Percentiles rank a stretch among this genome's conserved stretches.
These are phyloP conservation scores for Crocuta crocuta DNA, from an alignment of 2,113 vertebrate species.

Conservation along the genomic window DNA sequence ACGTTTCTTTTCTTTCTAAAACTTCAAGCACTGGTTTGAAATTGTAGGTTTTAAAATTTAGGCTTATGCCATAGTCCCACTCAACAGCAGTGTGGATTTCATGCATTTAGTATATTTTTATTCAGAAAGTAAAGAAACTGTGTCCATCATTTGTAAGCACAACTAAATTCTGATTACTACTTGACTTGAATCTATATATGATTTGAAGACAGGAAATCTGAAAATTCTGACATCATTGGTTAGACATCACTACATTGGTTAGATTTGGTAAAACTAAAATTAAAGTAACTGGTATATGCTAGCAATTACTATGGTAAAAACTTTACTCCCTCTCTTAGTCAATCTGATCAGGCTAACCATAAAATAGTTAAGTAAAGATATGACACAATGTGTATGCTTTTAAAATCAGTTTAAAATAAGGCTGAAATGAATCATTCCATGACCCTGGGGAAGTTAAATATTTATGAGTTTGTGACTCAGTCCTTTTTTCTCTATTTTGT, in stretches of 20 bases:
- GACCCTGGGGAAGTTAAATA: slow-evolving; percentile 77
- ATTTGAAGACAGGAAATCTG: not conserved
- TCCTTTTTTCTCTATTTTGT: slow-evolving; percentile 42
- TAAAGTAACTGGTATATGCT: not conserved
- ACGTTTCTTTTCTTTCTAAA: not conserved
- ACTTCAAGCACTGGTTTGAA: not conserved
- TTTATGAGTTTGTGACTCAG: slow-evolving; percentile 54
- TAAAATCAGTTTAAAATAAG: slow-evolving; percentile 54
- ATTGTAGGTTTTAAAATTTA: not conserved
- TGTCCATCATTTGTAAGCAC: not conserved
- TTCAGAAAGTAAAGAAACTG: not conserved
- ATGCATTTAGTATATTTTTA: not conserved
- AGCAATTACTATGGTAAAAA: not conserved
- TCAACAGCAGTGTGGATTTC: not conserved
- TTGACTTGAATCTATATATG: not conserved
- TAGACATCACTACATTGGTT: not conserved
- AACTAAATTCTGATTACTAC: not conserved
- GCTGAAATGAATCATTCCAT: slow-evolving; percentile 22
- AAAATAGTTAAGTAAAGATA: not conserved
- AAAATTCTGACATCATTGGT: not conserved
- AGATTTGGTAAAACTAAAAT: not conserved
- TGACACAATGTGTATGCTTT: not conserved
- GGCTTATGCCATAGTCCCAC: not conserved
- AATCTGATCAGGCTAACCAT: not conserved
- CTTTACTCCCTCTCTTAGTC: not conserved